Percentiles rank a stretch among this genome's conserved stretches.
phyloP scores from a whole-genome alignment of 2,888 invertebrate species.

The Nasonovia ribisnigri region DNA sequence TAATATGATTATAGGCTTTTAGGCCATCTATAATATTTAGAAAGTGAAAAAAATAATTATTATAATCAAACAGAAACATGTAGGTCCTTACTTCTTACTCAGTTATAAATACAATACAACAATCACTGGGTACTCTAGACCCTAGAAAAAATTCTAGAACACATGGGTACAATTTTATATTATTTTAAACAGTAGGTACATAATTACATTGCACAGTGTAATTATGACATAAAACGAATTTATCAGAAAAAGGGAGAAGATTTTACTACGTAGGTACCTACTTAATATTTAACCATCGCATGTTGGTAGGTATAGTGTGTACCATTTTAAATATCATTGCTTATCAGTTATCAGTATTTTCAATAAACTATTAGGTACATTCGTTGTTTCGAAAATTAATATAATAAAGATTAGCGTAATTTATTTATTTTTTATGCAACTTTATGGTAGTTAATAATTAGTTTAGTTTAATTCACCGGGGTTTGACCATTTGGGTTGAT shows the following conservation, averaged over 20 bases:
- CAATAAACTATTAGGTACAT: not conserved
- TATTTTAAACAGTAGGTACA: not conserved
- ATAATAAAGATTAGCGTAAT: not conserved
- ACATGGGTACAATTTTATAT: not conserved
- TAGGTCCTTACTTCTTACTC: not conserved
- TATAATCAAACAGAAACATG: not conserved
- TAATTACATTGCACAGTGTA: not conserved
- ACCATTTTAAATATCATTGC: not conserved
- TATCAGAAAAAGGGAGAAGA: not conserved
- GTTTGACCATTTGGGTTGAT: not conserved
- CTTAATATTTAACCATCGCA: not conserved
- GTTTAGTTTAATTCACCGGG: not conserved
- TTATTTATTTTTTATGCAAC: not conserved
- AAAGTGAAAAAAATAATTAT: no score
- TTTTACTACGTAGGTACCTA: not conserved
- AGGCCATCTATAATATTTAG: no score
- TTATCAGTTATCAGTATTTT: not conserved
- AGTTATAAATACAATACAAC: not conserved
- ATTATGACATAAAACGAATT: not conserved
- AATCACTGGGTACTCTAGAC: not conserved
- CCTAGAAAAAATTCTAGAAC: not conserved
- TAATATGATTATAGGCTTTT: not conserved
- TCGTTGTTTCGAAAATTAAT: not conserved
- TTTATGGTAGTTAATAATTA: not conserved
- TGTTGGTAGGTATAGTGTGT: not conserved